Evolutionary conservation across 1,140 invertebrate genomes (phyloP).

Genomic region (Sitobion miscanthi): DNA sequence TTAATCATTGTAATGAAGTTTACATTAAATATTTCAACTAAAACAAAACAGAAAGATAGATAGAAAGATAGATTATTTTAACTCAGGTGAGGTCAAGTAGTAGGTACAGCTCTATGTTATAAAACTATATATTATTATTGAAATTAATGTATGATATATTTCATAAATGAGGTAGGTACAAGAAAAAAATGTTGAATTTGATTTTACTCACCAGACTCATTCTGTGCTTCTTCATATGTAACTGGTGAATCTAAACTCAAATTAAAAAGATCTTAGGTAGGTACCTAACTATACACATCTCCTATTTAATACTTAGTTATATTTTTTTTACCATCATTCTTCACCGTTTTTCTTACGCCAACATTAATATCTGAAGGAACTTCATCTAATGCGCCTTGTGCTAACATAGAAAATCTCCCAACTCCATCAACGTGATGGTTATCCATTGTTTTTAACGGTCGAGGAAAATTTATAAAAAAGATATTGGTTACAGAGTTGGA

Average conservation of each 20-base stretch:
- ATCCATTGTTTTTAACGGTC: background rate
- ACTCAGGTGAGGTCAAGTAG: background rate
- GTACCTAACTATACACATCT: background rate
- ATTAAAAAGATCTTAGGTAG: background rate
- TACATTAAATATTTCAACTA: background rate
- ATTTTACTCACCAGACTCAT: slow-evolving; percentile 11
- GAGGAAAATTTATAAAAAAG: background rate
- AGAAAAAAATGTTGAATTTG: background rate
- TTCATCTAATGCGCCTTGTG: background rate
- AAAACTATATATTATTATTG: background rate
- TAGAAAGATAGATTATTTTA: background rate
- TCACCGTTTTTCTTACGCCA: background rate
- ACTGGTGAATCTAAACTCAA: background rate
- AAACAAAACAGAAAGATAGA: no score
- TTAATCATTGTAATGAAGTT: background rate
- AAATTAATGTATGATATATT: background rate
- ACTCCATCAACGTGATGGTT: background rate
- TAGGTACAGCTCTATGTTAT: background rate
- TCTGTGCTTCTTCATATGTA: slow-evolving; percentile 25
- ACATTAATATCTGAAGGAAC: background rate
- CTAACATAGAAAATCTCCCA: background rate
- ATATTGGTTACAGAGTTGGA: background rate
- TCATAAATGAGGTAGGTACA: background rate
- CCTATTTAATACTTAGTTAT: no score
- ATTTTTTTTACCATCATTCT: background rate